Percentiles rank a stretch among this genome's conserved stretches.
phyloP scores from a whole-genome alignment of 1,140 invertebrate genomes.

The Pseudomyrmex gracilis region DNA sequence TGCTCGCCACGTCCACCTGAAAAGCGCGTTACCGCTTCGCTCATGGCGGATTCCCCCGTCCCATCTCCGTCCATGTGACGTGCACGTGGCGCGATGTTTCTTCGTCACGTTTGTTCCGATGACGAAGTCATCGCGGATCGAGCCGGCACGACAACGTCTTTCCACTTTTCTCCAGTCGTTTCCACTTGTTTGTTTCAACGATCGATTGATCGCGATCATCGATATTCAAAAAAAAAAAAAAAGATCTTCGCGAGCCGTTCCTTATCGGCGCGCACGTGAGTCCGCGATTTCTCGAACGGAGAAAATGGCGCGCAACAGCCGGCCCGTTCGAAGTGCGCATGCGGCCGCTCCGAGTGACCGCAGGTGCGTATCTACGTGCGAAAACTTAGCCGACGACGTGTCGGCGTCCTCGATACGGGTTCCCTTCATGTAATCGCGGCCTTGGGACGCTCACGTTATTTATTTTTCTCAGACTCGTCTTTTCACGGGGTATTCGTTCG shows the following conservation, averaged over 20 bases:
- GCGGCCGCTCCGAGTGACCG: not conserved
- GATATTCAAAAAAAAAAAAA: no score
- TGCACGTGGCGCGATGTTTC: conserved; percentile 8
- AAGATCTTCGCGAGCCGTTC: no score
- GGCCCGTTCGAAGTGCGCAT: no score
- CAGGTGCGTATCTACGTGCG: not conserved
- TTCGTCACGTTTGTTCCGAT: not conserved
- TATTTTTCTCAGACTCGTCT: not conserved
- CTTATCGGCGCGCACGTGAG: no score
- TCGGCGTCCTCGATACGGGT: not conserved
- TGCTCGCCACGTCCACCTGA: conserved; percentile 56
- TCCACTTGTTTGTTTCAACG: no score
- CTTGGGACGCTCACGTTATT: not conserved
- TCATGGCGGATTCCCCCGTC: conserved; percentile 53
- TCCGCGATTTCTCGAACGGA: not conserved
- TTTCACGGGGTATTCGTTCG: not conserved
- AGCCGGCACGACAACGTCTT: not conserved
- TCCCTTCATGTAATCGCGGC: not conserved
- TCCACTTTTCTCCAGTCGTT: no score
- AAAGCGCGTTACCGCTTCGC: not conserved
- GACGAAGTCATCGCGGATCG: not conserved
- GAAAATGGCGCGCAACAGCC: not conserved
- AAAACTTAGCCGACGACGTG: no score
- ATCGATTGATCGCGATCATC: no score
- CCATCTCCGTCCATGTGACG: not conserved